A percentile compares a stretch with the other conserved stretches of the same genome.
Evolutionary conservation across 37 sponge, comb jelly and placozoan species (phyloP).

Genomic region (Cladorhizidae sp.): DNA sequence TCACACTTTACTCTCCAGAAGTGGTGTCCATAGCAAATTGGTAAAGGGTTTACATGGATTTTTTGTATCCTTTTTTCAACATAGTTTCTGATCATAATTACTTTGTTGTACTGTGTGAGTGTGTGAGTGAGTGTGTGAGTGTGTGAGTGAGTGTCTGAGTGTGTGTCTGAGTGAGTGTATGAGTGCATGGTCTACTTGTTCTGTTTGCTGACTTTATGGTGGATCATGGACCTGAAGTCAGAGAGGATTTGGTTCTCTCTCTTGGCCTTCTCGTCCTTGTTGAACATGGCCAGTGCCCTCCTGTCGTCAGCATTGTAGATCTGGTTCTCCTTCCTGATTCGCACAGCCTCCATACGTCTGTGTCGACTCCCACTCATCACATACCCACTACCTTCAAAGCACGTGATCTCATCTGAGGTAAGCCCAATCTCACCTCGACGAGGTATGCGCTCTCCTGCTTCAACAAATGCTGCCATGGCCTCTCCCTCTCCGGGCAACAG

Average conservation of each 20-base stretch:
- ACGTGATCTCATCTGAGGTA: constrained; percentile 84
- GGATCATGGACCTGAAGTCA: constrained; percentile 93
- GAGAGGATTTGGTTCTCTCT: constrained; percentile 91
- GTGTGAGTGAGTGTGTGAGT: not conserved
- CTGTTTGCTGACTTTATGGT: constrained; percentile 76
- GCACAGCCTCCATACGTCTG: constrained; percentile 99
- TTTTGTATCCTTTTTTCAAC: no score
- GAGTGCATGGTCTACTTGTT: no score
- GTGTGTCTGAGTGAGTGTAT: no score
- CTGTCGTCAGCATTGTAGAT: constrained; percentile 98
- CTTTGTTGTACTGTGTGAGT: no score
- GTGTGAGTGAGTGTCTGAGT: not conserved
- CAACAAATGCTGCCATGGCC: constrained; percentile 98
- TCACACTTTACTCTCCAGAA: no score
- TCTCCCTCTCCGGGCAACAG: constrained; percentile 99
- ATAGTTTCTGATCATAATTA: no score
- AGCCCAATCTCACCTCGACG: constrained; percentile 98
- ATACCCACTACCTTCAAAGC: constrained; percentile 87
- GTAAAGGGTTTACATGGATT: no score
- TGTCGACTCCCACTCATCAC: constrained; percentile 99
- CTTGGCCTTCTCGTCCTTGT: constrained; percentile 93
- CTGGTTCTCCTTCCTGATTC: constrained; percentile 99
- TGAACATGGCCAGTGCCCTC: constrained; percentile 92
- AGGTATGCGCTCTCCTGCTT: constrained; percentile 95
- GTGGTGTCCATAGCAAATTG: no score